Conservation (phyloP, 1,140 invertebrate genomes). For the Caenorhabditis tropicalis region DNA sequence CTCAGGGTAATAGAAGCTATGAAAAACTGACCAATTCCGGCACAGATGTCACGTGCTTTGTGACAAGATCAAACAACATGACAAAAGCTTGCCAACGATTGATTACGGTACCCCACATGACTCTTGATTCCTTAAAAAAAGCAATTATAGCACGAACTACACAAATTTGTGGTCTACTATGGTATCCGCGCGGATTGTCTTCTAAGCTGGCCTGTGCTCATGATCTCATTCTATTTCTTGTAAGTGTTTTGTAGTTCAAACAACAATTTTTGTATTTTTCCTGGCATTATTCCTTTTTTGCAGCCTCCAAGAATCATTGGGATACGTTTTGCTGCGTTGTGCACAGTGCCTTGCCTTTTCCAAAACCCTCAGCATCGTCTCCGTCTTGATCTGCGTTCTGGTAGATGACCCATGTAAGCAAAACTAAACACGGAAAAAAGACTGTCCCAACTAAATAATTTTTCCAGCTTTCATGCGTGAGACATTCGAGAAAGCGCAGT, state of each 20-base stretch:
- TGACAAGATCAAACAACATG: neutral
- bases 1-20: neutral
- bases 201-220: neutral
- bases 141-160: neutral
- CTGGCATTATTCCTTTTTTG: conserved; percentile 6
- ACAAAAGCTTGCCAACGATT: neutral
- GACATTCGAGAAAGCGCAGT: neutral
- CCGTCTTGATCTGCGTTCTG: neutral
- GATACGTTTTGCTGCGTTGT: neutral
- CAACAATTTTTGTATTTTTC: neutral
- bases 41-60: neutral
- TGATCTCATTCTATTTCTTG: conserved; percentile 14
- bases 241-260: neutral
- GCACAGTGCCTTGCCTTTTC: neutral
- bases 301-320: neutral
- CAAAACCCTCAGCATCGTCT: neutral
- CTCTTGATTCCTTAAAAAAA: neutral
- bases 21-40: neutral
- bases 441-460: neutral
- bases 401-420: conserved; percentile 13
- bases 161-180: neutral
- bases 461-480: conserved; percentile 19
- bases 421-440: neutral
- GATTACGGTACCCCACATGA: neutral
- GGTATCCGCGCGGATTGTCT: neutral